These are phyloP conservation scores for Watsonalla binaria DNA, from an alignment of 2,888 invertebrate genomes.

Conservation along the genomic window DNA sequence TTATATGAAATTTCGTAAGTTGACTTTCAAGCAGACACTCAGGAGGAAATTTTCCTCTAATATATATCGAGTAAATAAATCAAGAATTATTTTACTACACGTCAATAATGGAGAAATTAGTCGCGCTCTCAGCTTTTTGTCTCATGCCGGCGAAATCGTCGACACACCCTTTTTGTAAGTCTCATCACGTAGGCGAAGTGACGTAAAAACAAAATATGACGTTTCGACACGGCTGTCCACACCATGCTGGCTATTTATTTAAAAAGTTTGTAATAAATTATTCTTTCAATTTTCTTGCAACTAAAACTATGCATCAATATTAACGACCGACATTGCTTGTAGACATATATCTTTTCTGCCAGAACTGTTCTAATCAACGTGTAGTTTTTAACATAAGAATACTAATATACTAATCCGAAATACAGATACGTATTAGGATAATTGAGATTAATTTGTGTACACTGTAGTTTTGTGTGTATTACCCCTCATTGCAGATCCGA, in stretches of 20 bases:
- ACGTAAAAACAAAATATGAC: slow-evolving; percentile 65
- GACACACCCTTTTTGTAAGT: slow-evolving; percentile 57
- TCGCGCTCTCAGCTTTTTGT: slow-evolving; percentile 45
- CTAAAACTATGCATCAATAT: slow-evolving; percentile 15
- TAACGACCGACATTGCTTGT: no score
- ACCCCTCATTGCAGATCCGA: no score
- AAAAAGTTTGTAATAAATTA: slow-evolving; percentile 56
- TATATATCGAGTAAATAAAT: background rate
- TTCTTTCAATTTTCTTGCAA: slow-evolving; percentile 37
- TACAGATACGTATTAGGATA: no score
- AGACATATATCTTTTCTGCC: no score
- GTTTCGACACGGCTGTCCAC: slow-evolving; percentile 66
- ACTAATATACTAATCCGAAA: no score
- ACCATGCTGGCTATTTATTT: slow-evolving; percentile 54
- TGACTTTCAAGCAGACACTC: no score
- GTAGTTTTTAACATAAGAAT: no score
- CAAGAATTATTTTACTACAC: slow-evolving; percentile 7
- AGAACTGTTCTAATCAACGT: no score
- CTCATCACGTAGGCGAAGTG: slow-evolving; percentile 47
- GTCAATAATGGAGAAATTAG: slow-evolving; percentile 40
- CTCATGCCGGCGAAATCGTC: slow-evolving; percentile 41
- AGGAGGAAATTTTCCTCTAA: background rate
- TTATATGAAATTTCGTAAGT: no score
- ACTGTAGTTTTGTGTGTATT: no score
- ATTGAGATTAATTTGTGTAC: no score